phyloP scores from a whole-genome alignment of 2,113 vertebrate species.

The Hippocampus abdominalis region DNA sequence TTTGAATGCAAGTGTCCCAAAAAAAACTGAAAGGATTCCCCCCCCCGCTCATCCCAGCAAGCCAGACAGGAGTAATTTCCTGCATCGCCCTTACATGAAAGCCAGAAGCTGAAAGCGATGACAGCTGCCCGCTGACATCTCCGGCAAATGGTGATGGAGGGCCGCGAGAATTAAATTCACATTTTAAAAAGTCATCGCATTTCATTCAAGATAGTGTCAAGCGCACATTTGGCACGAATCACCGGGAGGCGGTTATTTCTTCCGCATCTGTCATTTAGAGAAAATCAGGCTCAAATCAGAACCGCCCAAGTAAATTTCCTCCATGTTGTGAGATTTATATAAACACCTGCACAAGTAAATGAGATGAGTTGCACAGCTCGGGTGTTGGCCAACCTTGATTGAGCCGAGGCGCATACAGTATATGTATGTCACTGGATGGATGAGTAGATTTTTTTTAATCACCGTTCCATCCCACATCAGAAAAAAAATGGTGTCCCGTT shows the following conservation, averaged over 20 bases:
- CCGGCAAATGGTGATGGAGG: conserved; percentile 23
- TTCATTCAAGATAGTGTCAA: conserved; percentile 49
- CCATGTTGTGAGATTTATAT: conserved; percentile 6
- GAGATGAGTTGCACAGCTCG: neutral
- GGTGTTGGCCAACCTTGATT: too few relatives aligned
- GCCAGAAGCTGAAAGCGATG: conserved; percentile 59
- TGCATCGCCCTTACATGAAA: conserved; percentile 49
- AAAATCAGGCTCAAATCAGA: conserved; percentile 41
- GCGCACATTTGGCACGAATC: conserved; percentile 59
- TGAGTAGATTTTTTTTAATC: too few relatives aligned
- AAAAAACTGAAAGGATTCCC: conserved; percentile 10
- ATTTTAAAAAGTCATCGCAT: conserved; percentile 54
- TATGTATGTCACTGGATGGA: too few relatives aligned
- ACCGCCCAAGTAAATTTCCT: conserved; percentile 35
- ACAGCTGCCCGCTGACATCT: conserved; percentile 52
- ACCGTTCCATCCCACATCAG: too few relatives aligned
- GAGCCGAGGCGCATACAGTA: too few relatives aligned
- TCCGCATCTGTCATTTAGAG: conserved; percentile 54
- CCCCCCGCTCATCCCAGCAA: conserved; percentile 14
- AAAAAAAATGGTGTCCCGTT: too few relatives aligned
- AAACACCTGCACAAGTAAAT: conserved; percentile 9
- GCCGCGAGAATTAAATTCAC: conserved; percentile 46
- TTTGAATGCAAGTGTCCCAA: conserved; percentile 2
- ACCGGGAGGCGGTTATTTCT: conserved; percentile 40
- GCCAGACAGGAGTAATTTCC: conserved; percentile 63